Evolutionary conservation across 2,113 vertebrate genomes (phyloP).

Genomic region (Triplophysa siluroides): DNA sequence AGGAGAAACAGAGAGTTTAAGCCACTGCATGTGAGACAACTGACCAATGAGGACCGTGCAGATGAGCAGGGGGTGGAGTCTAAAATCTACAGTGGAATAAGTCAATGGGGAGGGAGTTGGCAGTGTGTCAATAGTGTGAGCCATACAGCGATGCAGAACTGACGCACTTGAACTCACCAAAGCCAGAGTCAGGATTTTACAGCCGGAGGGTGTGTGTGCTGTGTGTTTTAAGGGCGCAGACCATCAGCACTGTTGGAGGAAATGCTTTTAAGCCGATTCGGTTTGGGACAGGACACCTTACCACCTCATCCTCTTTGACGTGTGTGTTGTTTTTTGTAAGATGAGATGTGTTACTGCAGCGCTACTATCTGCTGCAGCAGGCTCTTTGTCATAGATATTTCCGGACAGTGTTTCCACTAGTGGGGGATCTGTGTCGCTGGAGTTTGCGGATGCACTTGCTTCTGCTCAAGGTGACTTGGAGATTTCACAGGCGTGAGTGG

Average conservation of each 20-base stretch:
- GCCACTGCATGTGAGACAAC: constrained; percentile 11
- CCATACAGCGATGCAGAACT: constrained; percentile 65
- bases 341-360: constrained; percentile 33
- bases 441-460: constrained; percentile 51
- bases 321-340: constrained; percentile 34
- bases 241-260: background rate
- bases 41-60: constrained; percentile 43
- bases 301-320: background rate
- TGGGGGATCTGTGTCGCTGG: constrained; percentile 23
- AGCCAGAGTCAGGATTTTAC: constrained; percentile 49
- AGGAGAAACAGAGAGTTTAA: background rate
- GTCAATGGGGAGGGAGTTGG: constrained; percentile 67
- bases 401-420: constrained; percentile 44
- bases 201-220: constrained; percentile 64
- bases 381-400: constrained; percentile 42
- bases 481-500: constrained; percentile 1
- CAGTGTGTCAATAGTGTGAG: constrained; percentile 63
- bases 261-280: constrained; percentile 27
- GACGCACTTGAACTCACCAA: constrained; percentile 67
- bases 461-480: constrained; percentile 66
- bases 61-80: constrained; percentile 52
- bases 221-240: constrained; percentile 51
- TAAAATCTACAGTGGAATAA: constrained; percentile 41
- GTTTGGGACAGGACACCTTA: constrained; percentile 50
- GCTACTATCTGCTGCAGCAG: constrained; percentile 24